Evolutionary conservation across 2,113 vertebrate species (phyloP), one percentile per base, ranked within the genome.

Genomic region (Cololabis saira): DNA sequence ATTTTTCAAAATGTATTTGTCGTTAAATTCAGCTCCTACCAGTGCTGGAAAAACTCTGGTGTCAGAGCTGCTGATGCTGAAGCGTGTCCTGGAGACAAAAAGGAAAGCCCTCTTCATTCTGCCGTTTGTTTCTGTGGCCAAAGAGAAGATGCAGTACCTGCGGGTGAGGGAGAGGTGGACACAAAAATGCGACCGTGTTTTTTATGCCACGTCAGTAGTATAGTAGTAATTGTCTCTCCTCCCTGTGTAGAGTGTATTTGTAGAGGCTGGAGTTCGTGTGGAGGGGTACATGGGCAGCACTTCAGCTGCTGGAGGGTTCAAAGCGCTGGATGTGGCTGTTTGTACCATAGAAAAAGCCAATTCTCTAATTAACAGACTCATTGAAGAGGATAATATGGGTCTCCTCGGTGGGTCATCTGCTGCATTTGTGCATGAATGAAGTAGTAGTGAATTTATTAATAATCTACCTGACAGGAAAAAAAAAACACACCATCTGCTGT

Each of bases 291-390:
- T 99, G 94, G 98, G 98, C 57, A 95, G 94, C 85, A 92, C 89
- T 24, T 94, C 96, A 22, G 95, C 97, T 19, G 67, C 93, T 53
- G 90, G 93, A 24, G 90, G 62, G 15, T 99, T 99, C 75, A 86
- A 91, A 60, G 84, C 92, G 0, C 70, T 99, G 86, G 97, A 98
- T 72, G 89, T 99, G 74, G 98, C 97, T 71, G 95, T 99, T 72
- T 99, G 98, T 87, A 99, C 98, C 73, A 98, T 99, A 55, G 97
- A 99, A 90, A 97, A 96, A 92, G 98, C 98, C 71, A 99, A 99
- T 13, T 93, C 96, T 54, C 91, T 99, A 9, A 85, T 99, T 68
- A 99, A 99, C 70, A 94, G 93, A 76, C 95, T 99, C 12, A 98
- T 99, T 85, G 96, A 98, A 71, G 97, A 99, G 74, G 92, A 95